These are phyloP conservation scores for Zoanthus gigantus DNA, from an alignment of 92 coral and sea anemone genomes.

Conservation along the genomic window DNA sequence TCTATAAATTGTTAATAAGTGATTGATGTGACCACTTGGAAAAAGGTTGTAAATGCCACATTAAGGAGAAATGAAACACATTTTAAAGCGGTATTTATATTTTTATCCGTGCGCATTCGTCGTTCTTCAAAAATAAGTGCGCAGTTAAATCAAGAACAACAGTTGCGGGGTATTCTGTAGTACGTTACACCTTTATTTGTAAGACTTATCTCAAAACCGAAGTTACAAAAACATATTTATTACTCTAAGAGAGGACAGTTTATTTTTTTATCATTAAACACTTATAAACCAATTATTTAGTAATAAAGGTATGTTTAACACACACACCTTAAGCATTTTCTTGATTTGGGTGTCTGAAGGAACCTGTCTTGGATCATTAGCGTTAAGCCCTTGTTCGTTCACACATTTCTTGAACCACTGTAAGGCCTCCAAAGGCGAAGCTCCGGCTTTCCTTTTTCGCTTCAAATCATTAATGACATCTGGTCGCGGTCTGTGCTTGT, in stretches of 20 bases:
- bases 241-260: too few species aligned
- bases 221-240: too few species aligned
- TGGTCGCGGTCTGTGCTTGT: conserved; percentile 80
- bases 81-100: too few species aligned
- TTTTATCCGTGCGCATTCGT: too few species aligned
- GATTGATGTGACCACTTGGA: too few species aligned
- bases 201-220: too few species aligned
- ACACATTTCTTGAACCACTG: conserved; percentile 82
- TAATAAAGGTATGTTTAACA: neutral
- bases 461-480: conserved; percentile 75
- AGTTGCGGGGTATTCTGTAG: too few species aligned
- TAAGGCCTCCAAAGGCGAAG: conserved; percentile 73
- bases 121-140: too few species aligned
- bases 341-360: conserved; percentile 78
- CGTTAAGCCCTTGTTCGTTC: conserved; percentile 77
- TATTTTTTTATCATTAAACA: too few species aligned
- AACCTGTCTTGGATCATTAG: conserved; percentile 69
- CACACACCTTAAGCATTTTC: conserved; percentile 72
- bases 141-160: too few species aligned
- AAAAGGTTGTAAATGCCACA: neutral
- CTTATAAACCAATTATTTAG: neutral
- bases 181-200: too few species aligned
- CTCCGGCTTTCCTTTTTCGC: conserved; percentile 72
- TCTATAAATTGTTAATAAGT: neutral
- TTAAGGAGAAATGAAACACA: too few species aligned